These are phyloP conservation scores for Dunckerocampus dactyliophorus DNA, from an alignment of 2,113 vertebrate genomes.

Conservation along the genomic window DNA sequence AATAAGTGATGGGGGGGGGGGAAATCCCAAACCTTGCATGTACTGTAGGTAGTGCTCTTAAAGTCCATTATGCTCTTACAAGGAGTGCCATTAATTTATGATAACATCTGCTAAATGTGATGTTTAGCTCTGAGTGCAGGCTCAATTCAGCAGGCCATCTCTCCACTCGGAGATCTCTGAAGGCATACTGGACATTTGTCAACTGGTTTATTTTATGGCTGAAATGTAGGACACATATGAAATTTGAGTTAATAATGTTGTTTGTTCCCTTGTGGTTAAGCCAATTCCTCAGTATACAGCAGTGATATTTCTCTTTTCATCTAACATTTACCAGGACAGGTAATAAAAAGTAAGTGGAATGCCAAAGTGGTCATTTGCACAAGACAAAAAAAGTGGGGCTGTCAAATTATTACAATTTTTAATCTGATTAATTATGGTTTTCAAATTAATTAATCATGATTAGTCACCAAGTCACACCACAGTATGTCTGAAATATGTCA, in stretches of 20 bases:
- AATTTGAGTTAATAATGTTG: neutral
- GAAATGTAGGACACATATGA: too few species aligned
- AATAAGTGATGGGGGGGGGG: slow-evolving; percentile 5
- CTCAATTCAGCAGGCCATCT: slow-evolving; percentile 13
- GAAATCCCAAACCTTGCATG: slow-evolving; percentile 16
- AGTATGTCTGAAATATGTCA: too few species aligned
- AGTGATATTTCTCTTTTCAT: too few species aligned
- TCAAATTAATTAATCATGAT: too few species aligned
- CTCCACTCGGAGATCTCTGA: neutral
- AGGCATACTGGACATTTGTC: neutral
- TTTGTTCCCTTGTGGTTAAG: neutral
- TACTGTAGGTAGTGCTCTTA: slow-evolving; percentile 23
- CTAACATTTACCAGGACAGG: too few species aligned
- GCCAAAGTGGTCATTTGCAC: too few species aligned
- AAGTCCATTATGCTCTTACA: slow-evolving; percentile 47
- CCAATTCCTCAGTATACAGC: neutral
- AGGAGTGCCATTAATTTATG: slow-evolving; percentile 40
- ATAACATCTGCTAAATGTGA: slow-evolving; percentile 21
- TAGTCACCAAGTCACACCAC: too few species aligned
- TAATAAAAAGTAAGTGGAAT: too few species aligned
- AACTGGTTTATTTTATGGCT: neutral
- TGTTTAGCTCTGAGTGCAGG: slow-evolving; percentile 20
- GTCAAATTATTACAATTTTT: too few species aligned
- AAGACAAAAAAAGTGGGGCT: too few species aligned
- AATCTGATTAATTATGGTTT: too few species aligned